These are phyloP conservation scores for Lasioglossum villosulum DNA, from an alignment of 2,888 invertebrate genomes.

Conservation along the genomic window DNA sequence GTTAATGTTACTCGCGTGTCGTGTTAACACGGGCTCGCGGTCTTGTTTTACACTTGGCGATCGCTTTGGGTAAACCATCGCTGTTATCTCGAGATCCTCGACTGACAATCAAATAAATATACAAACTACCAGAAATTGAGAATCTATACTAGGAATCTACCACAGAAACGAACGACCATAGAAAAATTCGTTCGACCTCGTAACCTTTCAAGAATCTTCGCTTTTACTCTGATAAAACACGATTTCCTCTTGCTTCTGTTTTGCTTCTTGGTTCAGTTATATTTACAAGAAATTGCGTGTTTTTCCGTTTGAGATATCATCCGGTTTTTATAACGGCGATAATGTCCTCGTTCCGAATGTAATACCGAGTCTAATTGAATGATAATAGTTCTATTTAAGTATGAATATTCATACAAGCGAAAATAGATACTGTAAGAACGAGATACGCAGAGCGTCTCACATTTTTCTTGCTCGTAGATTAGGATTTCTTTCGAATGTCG, in stretches of 20 bases:
- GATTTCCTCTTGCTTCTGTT: background rate
- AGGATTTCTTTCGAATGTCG: background rate
- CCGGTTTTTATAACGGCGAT: background rate
- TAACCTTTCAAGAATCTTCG: background rate
- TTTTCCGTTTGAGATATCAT: background rate
- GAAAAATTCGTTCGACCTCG: background rate
- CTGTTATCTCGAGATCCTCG: background rate
- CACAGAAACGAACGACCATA: background rate
- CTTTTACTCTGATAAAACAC: background rate
- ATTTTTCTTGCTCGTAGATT: background rate
- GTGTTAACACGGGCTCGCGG: background rate
- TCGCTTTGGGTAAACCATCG: background rate
- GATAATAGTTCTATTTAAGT: constrained; percentile 7
- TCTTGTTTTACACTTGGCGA: background rate
- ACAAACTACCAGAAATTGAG: background rate
- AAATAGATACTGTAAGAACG: background rate
- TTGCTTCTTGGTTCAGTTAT: background rate
- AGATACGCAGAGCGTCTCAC: background rate
- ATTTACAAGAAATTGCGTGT: background rate
- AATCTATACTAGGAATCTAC: background rate
- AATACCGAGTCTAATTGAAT: constrained; percentile 1
- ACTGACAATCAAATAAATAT: background rate
- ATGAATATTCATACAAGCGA: background rate
- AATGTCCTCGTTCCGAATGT: constrained; percentile 2
- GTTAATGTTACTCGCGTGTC: constrained; percentile 6